Evolutionary conservation across 2,888 invertebrate species (phyloP).

Genomic region (Pristionchus entomophagus): DNA sequence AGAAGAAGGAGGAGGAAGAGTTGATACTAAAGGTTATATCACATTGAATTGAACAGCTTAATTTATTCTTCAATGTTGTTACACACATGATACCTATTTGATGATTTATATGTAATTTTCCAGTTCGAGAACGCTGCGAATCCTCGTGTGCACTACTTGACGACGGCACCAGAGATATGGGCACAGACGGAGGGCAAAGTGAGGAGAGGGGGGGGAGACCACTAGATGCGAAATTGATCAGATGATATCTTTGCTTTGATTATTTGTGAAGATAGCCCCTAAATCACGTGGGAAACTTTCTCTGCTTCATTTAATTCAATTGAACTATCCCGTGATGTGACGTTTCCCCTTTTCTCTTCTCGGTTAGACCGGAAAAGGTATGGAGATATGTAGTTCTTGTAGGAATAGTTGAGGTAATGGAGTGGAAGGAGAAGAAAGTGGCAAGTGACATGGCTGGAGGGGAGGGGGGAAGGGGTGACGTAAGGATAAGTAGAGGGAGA

Average conservation of each 20-base stretch:
- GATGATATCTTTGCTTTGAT: too few species aligned
- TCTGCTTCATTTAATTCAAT: too few species aligned
- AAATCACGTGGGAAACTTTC: too few species aligned
- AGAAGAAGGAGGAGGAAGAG: not conserved
- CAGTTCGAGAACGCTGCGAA: slow-evolving; percentile 73
- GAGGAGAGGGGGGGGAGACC: not conserved
- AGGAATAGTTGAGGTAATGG: not conserved
- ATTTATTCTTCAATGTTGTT: too few species aligned
- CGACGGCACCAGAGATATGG: slow-evolving; percentile 75
- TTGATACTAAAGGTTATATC: too few species aligned
- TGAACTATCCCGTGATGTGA: too few species aligned
- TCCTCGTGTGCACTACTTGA: slow-evolving; percentile 71
- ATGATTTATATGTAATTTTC: not conserved
- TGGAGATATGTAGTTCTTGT: not conserved
- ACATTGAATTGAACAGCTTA: too few species aligned
- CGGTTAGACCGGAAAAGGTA: not conserved
- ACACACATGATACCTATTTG: not conserved
- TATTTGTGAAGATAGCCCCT: too few species aligned
- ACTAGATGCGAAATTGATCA: too few species aligned
- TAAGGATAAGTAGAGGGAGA: not conserved
- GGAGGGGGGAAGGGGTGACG: not conserved
- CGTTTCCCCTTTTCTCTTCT: too few species aligned
- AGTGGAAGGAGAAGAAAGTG: not conserved
- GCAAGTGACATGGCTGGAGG: not conserved
- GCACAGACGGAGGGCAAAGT: slow-evolving; percentile 70